Evolutionary conservation across 2,113 vertebrate genomes (phyloP).

Genomic region (Cavia porcellus): DNA sequence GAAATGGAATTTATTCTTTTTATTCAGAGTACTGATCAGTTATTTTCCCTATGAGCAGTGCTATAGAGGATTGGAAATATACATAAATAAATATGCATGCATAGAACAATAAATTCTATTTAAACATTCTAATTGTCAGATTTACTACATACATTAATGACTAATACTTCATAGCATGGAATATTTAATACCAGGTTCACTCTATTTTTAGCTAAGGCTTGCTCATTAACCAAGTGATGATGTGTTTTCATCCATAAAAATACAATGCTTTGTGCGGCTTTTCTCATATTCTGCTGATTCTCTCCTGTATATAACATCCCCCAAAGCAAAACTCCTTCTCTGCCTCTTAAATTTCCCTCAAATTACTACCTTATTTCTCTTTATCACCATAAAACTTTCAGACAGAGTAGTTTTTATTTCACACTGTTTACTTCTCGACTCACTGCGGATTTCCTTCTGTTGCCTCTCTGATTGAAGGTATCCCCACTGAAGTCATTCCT

Average conservation of each 20-base stretch:
- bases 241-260: conserved; percentile 39
- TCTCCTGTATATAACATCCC: background rate
- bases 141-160: conserved; percentile 10
- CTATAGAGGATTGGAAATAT: conserved; percentile 28
- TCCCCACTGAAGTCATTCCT: rapidly evolving
- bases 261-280: background rate
- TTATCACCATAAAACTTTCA: background rate
- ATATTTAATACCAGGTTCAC: conserved; percentile 5
- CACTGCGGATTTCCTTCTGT: background rate
- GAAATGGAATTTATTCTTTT: conserved; percentile 25
- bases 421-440: background rate
- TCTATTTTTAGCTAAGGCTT: conserved; percentile 58
- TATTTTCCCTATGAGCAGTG: background rate
- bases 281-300: conserved; percentile 14
- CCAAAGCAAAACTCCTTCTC: conserved; percentile 18
- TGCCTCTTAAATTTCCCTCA: conserved; percentile 14
- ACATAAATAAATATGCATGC: background rate
- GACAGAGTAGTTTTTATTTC: background rate
- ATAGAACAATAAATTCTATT: conserved; percentile 13
- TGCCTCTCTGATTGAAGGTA: background rate
- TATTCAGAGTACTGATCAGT: background rate
- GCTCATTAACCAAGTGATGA: conserved; percentile 19
- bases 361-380: background rate
- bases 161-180: background rate
- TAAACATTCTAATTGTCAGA: conserved; percentile 46